Base-by-base conservation (phyloP, 1,140 invertebrate species). In the Apocrypta bakeri region DNA sequence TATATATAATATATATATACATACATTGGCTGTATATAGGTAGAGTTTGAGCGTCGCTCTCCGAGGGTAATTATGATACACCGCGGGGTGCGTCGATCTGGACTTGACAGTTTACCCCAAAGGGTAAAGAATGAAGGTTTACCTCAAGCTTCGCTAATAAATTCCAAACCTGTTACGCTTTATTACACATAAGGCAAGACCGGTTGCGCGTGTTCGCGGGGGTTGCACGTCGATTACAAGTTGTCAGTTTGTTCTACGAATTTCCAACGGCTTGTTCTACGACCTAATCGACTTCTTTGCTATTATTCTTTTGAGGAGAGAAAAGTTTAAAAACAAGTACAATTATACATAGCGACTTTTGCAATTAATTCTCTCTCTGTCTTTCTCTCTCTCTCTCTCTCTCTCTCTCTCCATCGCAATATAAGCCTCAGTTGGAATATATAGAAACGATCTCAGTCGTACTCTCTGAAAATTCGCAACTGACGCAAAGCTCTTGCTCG, bases 61-160 rank as follows among this genome's bases (percentile, higher is more conserved):
- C 25, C 33, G 76, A 40, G 61, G 82, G 86, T 86, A 87, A 89
- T 90, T 89, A 89, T 84, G 69, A 48, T 73, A 81, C 82, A 71
- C 88, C 75, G 84, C 84, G 83, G 89, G 89, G 88, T 78, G 88
- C 79, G 88, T 85, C 87, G 82, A 81, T 68, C 89, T 90, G 89
- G 83, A 82, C 79, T 74, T 90, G 89, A 90, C 89, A 89, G 88
- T 90, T 88, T 88, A 83, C 83, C 31, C 77, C 37, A 86, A 86
- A 77, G 86, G 85, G 69, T 84, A 71, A 84, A 85, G 71, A 85
- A 83, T 83, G 63, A 79, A 85, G 86, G 86, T 84, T 71, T 76
- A 85, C 85, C 87, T 87, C 88, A 87, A 88, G 78, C 71, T 81
- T 85, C 85, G 77, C 88, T 88, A 87, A 89, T 89, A 88, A 89